Base-by-base conservation (phyloP, 1,140 invertebrate species). In the Manduca sexta region DNA sequence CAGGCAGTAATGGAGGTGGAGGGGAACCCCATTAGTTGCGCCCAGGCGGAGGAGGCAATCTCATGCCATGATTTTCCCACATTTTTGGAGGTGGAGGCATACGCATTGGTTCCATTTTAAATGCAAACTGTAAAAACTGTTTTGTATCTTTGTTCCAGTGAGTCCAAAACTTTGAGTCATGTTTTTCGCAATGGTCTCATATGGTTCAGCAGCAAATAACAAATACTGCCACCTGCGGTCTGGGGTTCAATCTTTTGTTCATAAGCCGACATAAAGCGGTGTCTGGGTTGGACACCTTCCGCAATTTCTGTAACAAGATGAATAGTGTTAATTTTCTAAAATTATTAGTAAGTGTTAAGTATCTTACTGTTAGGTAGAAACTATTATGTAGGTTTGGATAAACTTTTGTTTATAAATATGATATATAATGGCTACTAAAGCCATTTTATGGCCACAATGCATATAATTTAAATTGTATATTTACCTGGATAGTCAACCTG, bases 181-280 rank as follows among this genome's bases (percentile, higher is more conserved):
- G 93, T 84, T 99, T 99, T 79, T 99, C 98, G 96, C 94, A 66
- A 99, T 99, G 1, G 98, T 99, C 86, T 99, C 98, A 81, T 99
- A 99, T 0, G 98, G 98, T 78, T 99, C 98, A 2, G 98, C 97
- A 54, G 98, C 98, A 90, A 99, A 99, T 5, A 99, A 82, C n/a
- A 99, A 84, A 86, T 99, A 99, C 77, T 99, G 98, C 98, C 98
- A 99, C 77, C 97, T 97, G 69, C 97, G 95, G 84, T 99, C 98
- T 69, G 98, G 98, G 98, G 97, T 86, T 99, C 98, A 49, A 99
- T 95, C 83, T 97, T 97, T 78, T 99, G 98, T 87, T 99, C 98
- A 88, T 99, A 99, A 35, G 98, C 98, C n/a, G 98, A 99, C 98
- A 99, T 99, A 76, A 99, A 99, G 37, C 98, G 91, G 86, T 99